phyloP scores from a whole-genome alignment of 2,113 vertebrate genomes.

The Bubo blakistoni region DNA sequence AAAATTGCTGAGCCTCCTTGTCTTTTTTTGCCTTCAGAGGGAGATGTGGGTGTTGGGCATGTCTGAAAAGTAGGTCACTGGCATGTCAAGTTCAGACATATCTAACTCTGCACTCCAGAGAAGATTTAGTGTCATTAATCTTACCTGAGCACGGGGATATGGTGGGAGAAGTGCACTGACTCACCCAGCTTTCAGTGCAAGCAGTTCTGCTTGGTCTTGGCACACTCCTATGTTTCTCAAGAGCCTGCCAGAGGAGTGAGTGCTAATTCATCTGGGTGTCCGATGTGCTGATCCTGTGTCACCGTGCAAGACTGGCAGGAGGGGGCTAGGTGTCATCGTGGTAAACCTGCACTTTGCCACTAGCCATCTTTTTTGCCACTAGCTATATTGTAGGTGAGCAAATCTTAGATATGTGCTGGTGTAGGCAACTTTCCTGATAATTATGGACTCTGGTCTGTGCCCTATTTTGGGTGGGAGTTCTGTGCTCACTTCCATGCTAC shows the following conservation, averaged over 20 bases:
- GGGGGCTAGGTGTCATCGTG: neutral
- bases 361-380: neutral
- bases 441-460: neutral
- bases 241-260: neutral
- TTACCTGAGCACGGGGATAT: neutral
- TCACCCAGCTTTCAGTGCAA: neutral
- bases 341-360: neutral
- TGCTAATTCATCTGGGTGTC: neutral
- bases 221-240: neutral
- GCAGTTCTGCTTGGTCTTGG: neutral
- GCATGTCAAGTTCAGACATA: conserved; percentile 41
- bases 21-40: neutral
- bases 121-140: conserved; percentile 17
- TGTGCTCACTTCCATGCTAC: neutral
- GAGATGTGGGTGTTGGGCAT: conserved; percentile 5
- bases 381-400: neutral
- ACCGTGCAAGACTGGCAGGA: fast-evolving
- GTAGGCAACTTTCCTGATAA: neutral
- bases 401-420: neutral
- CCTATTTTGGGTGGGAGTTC: neutral
- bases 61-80: conserved; percentile 44
- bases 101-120: neutral
- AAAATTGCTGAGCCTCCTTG: neutral
- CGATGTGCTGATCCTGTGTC: fast-evolving
- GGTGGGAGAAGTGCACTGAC: neutral